phyloP scores from a whole-genome alignment of 2,888 invertebrate genomes.

The Unio delphinus region DNA sequence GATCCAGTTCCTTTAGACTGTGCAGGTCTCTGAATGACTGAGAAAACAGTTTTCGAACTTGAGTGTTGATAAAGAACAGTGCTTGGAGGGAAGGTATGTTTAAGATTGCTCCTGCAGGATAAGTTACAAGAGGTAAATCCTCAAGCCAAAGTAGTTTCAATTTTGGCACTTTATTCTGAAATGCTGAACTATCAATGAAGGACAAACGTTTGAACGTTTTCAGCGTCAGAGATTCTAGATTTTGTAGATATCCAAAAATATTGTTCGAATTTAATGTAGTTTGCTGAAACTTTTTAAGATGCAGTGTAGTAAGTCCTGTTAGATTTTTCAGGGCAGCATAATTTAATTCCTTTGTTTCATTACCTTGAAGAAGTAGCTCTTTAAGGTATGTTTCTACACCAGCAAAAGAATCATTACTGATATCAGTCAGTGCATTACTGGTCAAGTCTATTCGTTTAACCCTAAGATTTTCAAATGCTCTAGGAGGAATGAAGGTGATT shows the following conservation, averaged over 20 bases:
- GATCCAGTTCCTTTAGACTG: conserved; percentile 11
- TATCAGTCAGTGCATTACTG: conserved; percentile 84
- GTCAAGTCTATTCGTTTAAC: conserved; percentile 87
- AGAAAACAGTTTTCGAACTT: conserved; percentile 11
- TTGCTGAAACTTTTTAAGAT: conserved; percentile 35
- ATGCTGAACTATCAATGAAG: conserved; percentile 12
- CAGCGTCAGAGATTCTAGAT: conserved; percentile 26
- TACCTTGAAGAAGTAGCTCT: conserved; percentile 81
- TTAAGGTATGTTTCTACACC: conserved; percentile 84
- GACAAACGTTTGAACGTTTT: conserved; percentile 19
- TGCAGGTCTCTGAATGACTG: conserved; percentile 13
- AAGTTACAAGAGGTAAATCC: conserved; percentile 1
- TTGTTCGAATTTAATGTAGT: conserved; percentile 10
- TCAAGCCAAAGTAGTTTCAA: conserved; percentile 13
- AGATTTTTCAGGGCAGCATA: conserved; percentile 31
- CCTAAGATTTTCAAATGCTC: conserved; percentile 87
- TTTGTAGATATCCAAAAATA: conserved; percentile 23
- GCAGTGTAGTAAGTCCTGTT: conserved; percentile 24
- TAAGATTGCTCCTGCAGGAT: conserved; percentile 19
- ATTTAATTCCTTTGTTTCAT: conserved; percentile 17
- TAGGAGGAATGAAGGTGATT: conserved; percentile 32
- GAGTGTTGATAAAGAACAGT: conserved; percentile 14
- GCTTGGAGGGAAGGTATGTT: conserved; percentile 9
- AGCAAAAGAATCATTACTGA: conserved; percentile 87
- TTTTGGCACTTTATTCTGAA: conserved; percentile 5